These are phyloP conservation scores for Operophtera brumata DNA, from an alignment of 2,888 invertebrate species.

Conservation along the genomic window DNA sequence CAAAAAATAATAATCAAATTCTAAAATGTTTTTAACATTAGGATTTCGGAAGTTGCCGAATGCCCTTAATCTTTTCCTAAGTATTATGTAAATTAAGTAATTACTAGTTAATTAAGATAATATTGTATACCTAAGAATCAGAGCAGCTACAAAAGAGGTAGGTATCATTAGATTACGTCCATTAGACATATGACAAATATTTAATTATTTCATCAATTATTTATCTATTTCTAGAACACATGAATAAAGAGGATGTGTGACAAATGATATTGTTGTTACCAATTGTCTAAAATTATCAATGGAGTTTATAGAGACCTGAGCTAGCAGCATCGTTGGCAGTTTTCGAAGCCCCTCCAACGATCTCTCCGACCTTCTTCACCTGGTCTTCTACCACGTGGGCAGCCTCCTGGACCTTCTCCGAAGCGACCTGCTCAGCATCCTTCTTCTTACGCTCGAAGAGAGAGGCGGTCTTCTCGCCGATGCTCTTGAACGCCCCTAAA, in stretches of 20 bases:
- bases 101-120: too few relatives aligned
- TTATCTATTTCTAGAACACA: too few relatives aligned
- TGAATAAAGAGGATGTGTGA: too few relatives aligned
- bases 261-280: not conserved
- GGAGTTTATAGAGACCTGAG: conserved; percentile 46
- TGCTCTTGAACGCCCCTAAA: conserved; percentile 84
- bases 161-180: too few relatives aligned
- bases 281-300: not conserved
- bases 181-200: too few relatives aligned
- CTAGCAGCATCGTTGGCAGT: conserved; percentile 77
- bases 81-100: not conserved
- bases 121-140: too few relatives aligned
- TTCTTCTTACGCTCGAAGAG: conserved; percentile 87
- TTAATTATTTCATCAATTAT: too few relatives aligned
- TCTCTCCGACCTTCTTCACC: conserved; percentile 82
- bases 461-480: conserved; percentile 86
- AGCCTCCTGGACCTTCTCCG: conserved; percentile 82
- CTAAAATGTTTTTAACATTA: too few relatives aligned
- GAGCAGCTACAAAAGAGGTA: too few relatives aligned
- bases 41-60: too few relatives aligned
- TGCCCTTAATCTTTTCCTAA: not conserved
- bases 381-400: conserved; percentile 83
- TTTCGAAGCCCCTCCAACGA: conserved; percentile 80
- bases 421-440: conserved; percentile 83
- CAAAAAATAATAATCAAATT: too few relatives aligned